These are phyloP conservation scores for Thera obeliscata DNA, from an alignment of 2,888 invertebrate species.

Conservation along the genomic window DNA sequence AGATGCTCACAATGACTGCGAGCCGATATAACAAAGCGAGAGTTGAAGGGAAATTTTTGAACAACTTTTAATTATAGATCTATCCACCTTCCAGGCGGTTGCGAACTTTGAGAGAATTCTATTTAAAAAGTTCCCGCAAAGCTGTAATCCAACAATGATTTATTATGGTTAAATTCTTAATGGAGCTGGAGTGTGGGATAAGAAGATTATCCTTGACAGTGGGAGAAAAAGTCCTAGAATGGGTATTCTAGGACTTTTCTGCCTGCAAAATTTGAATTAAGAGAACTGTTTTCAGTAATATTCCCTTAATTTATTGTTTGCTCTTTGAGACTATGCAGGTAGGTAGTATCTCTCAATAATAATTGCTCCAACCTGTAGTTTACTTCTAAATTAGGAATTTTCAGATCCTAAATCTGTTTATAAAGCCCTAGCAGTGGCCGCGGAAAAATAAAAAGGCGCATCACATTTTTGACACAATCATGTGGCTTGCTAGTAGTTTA, in stretches of 20 bases:
- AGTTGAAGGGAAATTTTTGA: slow-evolving; percentile 45
- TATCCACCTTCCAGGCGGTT: slow-evolving; percentile 50
- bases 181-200: slow-evolving; percentile 39
- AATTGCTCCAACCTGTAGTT: too few species aligned
- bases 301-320: too few species aligned
- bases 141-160: slow-evolving; percentile 55
- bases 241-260: slow-evolving; percentile 5
- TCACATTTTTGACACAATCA: too few species aligned
- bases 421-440: too few species aligned
- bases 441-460: too few species aligned
- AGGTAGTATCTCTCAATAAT: too few species aligned
- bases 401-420: too few species aligned
- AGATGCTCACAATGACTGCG: slow-evolving; percentile 39
- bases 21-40: slow-evolving; percentile 41
- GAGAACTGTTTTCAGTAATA: too few species aligned
- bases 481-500: too few species aligned
- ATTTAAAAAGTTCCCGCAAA: slow-evolving; percentile 58
- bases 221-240: slow-evolving; percentile 37
- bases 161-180: slow-evolving; percentile 48
- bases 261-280: slow-evolving; percentile 19
- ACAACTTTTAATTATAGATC: slow-evolving; percentile 60
- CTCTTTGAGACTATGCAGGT: too few species aligned
- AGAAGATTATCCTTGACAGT: slow-evolving; percentile 42
- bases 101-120: slow-evolving; percentile 54
- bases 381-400: too few species aligned